Evolutionary conservation across 2,113 vertebrate genomes (phyloP), one percentile per base, ranked within the genome.

Genomic region (Nothoprocta pentlandii): DNA sequence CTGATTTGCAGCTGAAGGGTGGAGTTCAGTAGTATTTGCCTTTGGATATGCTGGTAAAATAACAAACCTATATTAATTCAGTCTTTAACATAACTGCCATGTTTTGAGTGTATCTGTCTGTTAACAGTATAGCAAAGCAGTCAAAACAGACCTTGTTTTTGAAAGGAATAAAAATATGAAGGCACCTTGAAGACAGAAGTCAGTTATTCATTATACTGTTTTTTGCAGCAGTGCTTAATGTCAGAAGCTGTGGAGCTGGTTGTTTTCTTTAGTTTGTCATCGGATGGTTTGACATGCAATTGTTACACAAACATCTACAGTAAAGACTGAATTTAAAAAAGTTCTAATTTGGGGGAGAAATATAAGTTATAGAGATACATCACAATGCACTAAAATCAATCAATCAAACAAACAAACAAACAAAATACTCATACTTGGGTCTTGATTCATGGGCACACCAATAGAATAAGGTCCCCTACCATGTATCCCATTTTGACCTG

Each of bases 11-110:
- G 90, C 78, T 95, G 86, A 93, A 89, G 90, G 94, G 88, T 95
- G 90, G 93, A 94, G 96, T 82, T 83, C 74, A 85, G 90, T 92
- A 96, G 19, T 94, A 89, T 95, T 97, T 96, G 85, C 67, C 46
- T 93, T 95, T 95, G 94, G 94, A 89, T 90, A 94, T 63, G 36
- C 78, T 91, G 76, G 78, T 89, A 94, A 95, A 96, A 95, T 89
- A 96, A 95, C 80, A 97, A 94, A 93, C 67, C n/a, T 70, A 25
- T 90, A 95, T 93, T 94, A 96, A 96, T 91, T 78, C 93, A 92
- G 86, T 63, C 70, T 92, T 87, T 89, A 95, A 85, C 28, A 51
- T 66, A 95, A 87, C 88, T 95, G 92, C 92, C 93, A 93, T 44
- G 54, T 94, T 95, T 61, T 86, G 92, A 92, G 74, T 92, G 70